Evolutionary conservation across 2,888 invertebrate species (phyloP).

Genomic region (Pyrocoelia pectoralis): DNA sequence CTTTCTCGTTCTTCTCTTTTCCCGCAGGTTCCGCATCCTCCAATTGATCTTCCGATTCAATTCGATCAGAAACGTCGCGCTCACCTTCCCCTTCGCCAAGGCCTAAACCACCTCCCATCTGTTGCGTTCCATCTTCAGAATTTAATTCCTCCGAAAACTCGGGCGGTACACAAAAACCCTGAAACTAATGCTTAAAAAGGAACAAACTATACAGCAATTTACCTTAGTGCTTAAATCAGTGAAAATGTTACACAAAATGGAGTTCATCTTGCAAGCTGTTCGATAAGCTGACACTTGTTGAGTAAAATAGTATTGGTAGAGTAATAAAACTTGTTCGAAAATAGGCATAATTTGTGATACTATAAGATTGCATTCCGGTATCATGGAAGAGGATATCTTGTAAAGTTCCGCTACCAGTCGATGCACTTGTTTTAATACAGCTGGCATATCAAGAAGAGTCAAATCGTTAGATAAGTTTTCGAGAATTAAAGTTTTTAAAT

Average conservation of each 20-base stretch:
- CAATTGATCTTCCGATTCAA: slow-evolving; percentile 88
- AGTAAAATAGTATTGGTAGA: slow-evolving; percentile 81
- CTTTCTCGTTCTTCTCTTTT: slow-evolving; percentile 71
- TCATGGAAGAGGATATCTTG: slow-evolving; percentile 52
- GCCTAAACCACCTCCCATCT: slow-evolving; percentile 79
- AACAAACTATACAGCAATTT: slow-evolving; percentile 32
- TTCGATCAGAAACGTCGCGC: slow-evolving; percentile 94
- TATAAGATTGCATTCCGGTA: slow-evolving; percentile 44
- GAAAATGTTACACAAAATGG: slow-evolving; percentile 84
- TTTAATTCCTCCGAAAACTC: slow-evolving; percentile 80
- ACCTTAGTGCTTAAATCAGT: slow-evolving; percentile 80
- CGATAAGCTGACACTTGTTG: slow-evolving; percentile 82
- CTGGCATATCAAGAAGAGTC: slow-evolving; percentile 64
- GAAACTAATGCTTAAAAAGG: too few relatives aligned
- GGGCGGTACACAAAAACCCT: slow-evolving; percentile 93
- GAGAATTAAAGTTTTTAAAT: slow-evolving; percentile 72
- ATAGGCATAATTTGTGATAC: slow-evolving; percentile 66
- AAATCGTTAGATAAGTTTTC: slow-evolving; percentile 70
- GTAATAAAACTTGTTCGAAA: slow-evolving; percentile 76
- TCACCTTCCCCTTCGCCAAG: slow-evolving; percentile 93
- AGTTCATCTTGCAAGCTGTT: slow-evolving; percentile 82
- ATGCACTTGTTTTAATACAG: slow-evolving; percentile 53
- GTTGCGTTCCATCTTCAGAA: slow-evolving; percentile 59
- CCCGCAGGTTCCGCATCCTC: slow-evolving; percentile 88
- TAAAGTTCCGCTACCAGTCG: slow-evolving; percentile 59